These are phyloP conservation scores for Smittia sp. DNA, from an alignment of 2,888 invertebrate genomes.

Conservation along the genomic window DNA sequence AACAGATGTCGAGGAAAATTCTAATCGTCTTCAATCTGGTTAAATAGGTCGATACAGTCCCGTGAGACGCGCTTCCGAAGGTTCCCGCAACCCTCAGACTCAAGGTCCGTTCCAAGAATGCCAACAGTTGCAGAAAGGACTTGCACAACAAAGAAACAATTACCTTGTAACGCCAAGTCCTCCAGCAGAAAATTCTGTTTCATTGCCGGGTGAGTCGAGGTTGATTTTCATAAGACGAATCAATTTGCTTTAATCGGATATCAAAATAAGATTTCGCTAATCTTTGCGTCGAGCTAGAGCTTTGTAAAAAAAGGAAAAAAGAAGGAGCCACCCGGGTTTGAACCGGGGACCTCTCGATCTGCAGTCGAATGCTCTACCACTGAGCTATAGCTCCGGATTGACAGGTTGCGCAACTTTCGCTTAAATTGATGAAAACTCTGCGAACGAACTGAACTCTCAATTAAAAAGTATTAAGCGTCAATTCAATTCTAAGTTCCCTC, in stretches of 20 bases:
- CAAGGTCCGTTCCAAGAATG: conserved; percentile 73
- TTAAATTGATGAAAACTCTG: too few relatives aligned
- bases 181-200: conserved; percentile 54
- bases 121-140: conserved; percentile 67
- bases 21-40: not conserved
- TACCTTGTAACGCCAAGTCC: conserved; percentile 53
- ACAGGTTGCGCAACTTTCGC: too few relatives aligned
- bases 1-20: not conserved
- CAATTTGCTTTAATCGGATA: too few relatives aligned
- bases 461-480: too few relatives aligned
- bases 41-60: conserved; percentile 73
- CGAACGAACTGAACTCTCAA: too few relatives aligned
- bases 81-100: conserved; percentile 57
- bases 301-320: not conserved
- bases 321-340: conserved; percentile 38
- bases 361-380: conserved; percentile 42
- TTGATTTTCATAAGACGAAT: too few relatives aligned
- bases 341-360: conserved; percentile 42
- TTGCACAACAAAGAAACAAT: conserved; percentile 50
- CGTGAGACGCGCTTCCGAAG: conserved; percentile 82
- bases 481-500: too few relatives aligned
- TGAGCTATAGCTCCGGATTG: conserved; percentile 36
- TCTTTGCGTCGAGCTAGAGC: too few relatives aligned
- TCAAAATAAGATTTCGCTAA: too few relatives aligned
- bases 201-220: conserved; percentile 53